Conservation (phyloP, 2,113 vertebrate genomes). For the Myocastor coypus region DNA sequence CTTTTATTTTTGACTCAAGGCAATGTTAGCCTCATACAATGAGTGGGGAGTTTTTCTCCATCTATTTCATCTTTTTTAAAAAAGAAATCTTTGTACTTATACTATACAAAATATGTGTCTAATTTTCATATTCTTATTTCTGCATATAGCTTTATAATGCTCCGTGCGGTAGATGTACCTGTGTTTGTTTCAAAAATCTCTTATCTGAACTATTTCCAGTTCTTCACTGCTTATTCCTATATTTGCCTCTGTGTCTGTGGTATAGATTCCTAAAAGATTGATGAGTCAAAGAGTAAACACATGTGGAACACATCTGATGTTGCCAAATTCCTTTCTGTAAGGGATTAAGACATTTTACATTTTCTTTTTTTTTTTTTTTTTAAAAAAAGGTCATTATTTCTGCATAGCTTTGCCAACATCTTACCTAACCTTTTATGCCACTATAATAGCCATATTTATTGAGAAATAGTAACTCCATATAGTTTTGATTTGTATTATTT, state of each 20-base stretch:
- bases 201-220: constrained; percentile 27
- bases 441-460: not conserved
- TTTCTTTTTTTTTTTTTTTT: too few species aligned
- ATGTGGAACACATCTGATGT: constrained; percentile 9
- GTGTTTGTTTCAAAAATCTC: not conserved
- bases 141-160: not conserved
- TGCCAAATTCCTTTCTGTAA: constrained; percentile 15
- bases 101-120: not conserved
- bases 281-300: constrained; percentile 41
- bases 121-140: not conserved
- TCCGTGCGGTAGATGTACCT: not conserved
- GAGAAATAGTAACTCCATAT: not conserved
- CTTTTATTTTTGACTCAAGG: not conserved
- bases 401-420: not conserved
- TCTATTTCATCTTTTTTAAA: not conserved
- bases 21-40: not conserved
- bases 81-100: not conserved
- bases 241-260: not conserved
- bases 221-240: not conserved
- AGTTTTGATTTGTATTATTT: constrained; percentile 35
- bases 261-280: not conserved
- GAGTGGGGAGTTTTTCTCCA: not conserved
- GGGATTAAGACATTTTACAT: not conserved
- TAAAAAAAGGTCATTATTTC: not conserved
- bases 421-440: not conserved